Base-by-base conservation (phyloP, 2,113 vertebrate species). In the Ammodytes marinus region DNA sequence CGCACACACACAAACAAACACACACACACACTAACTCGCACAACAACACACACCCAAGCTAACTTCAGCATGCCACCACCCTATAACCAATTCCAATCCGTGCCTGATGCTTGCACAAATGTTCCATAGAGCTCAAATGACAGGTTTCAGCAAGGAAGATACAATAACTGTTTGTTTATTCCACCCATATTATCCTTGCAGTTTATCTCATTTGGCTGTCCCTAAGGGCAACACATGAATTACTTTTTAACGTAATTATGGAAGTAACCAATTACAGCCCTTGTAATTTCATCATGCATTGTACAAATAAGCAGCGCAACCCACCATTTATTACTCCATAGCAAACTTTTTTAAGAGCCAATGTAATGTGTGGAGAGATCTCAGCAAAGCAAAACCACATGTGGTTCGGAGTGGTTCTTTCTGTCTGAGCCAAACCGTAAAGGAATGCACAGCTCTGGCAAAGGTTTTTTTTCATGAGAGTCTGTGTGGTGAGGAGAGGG, bases 331-430 rank as follows among this genome's bases (percentile, higher is more conserved):
- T 93, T 89, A 90, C 72, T 72, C 40, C 49, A 83, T 89, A 86
- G 70, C 57, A 35, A 82, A 69, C 27, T 27, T 87, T 90, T 89
- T 92, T 83, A 91, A 92, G 85, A 87, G 74, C 79, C 74, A 81
- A 79, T 78, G 89, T 86, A 91, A 87, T 78, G 77, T 72, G 58
- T 80, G 73, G 71, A 83, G 63, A 80, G 83, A 83, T 82, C 85
- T 85, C 74, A 70, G 88, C 75, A 91, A 94, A 95, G 74, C 82
- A 83, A 88, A 92, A 90, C 82, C 94, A 94, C 92, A 94, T 94
- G 93, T 92, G 86, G 75, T 86, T 80, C 17, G 17, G 39, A 75
- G 60, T 27, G 79, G 9, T 72, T 84, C 27, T 54, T 60, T 80
- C 35, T 52, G 43, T 88, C 77, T 68, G 54, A 91, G 88, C 90